Base-by-base conservation (phyloP, 2,113 vertebrate genomes). In the Poeciliopsis occidentalis region DNA sequence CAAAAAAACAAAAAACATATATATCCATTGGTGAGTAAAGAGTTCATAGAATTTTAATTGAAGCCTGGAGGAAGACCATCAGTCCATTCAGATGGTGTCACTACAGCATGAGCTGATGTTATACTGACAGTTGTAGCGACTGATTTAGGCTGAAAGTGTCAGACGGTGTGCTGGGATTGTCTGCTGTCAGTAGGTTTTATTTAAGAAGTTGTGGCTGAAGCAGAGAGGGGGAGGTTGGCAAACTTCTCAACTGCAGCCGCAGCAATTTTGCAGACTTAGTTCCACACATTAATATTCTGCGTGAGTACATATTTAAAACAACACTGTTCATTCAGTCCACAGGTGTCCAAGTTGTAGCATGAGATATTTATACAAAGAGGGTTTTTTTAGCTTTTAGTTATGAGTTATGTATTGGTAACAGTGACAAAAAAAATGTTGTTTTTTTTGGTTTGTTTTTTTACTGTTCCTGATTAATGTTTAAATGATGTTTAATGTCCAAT, bases 121-220 rank as follows among this genome's bases (percentile, higher is more conserved):
- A 34, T 57, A 32, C 24, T 57, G 47, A n/a, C 17, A 15, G 54
- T 30, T 69, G 12, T 26, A 8, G 47, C 44, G 17, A 69, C 29
- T 13, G 29, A n/a, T 57, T 57, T 32, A 57, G 51, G 30, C 11
- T 69, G 30, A 69, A 69, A 57, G n/a, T 54, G 67, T 54, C 67
- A 30, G 17, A 67, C 19, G 4, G 12, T 17, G 30, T 54, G 22
- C 27, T 24, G 19, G 29, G 19, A 69, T 32, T 15, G 19, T 12
- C 30, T 22, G 19, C 12, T 54, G 24, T n/a, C 22, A 32, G 24
- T n/a, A 15, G 29, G 67, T 57, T 11, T 47, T 51, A 26, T 27
- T 27, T 11, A 31, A 57, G 29, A 3, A 57, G 30, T 8, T 57
- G 11, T 57, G 27, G 19, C 47, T 32, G 19, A n/a, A 57, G 47